Conservation (phyloP, 92 coral and sea anemone species). For the Actinernus sp. region DNA sequence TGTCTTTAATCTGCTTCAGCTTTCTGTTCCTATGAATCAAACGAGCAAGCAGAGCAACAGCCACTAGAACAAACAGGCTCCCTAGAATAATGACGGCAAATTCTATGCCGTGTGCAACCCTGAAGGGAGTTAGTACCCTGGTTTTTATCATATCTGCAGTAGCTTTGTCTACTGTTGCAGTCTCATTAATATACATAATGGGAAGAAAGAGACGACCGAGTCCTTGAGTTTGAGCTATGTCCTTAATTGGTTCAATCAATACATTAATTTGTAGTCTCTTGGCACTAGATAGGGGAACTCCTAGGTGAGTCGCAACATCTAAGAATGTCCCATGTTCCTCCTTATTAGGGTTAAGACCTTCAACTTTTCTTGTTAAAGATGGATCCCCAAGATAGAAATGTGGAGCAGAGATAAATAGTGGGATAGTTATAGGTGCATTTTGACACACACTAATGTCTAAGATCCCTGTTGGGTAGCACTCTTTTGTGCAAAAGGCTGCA, state of each 20-base stretch:
- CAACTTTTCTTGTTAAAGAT: slow-evolving; percentile 54
- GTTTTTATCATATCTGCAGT: slow-evolving; percentile 70
- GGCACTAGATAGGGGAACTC: slow-evolving; percentile 76
- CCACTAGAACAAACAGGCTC: slow-evolving; percentile 67
- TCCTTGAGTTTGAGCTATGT: slow-evolving; percentile 47
- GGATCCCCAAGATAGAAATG: slow-evolving; percentile 89
- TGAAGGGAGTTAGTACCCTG: slow-evolving; percentile 63
- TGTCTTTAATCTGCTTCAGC: slow-evolving; percentile 29
- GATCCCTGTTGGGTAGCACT: slow-evolving; percentile 87
- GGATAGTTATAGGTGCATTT: slow-evolving; percentile 69
- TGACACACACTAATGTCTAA: slow-evolving; percentile 87
- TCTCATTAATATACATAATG: slow-evolving; percentile 78
- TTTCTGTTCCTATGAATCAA: slow-evolving; percentile 50
- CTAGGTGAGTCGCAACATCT: slow-evolving; percentile 82
- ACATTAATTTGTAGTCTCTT: slow-evolving; percentile 88
- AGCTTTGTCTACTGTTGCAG: slow-evolving; percentile 59
- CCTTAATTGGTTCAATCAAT: slow-evolving; percentile 63
- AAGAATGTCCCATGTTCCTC: slow-evolving; percentile 90
- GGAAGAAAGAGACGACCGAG: slow-evolving; percentile 72
- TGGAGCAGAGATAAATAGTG: slow-evolving; percentile 89
- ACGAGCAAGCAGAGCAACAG: slow-evolving; percentile 38
- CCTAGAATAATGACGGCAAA: slow-evolving; percentile 73
- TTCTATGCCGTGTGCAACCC: slow-evolving; percentile 74
- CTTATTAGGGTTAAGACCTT: slow-evolving; percentile 76
- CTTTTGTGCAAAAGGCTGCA: slow-evolving; percentile 75